phyloP scores from a whole-genome alignment of 1,140 invertebrate species.

The Aporrectodea caliginosa region DNA sequence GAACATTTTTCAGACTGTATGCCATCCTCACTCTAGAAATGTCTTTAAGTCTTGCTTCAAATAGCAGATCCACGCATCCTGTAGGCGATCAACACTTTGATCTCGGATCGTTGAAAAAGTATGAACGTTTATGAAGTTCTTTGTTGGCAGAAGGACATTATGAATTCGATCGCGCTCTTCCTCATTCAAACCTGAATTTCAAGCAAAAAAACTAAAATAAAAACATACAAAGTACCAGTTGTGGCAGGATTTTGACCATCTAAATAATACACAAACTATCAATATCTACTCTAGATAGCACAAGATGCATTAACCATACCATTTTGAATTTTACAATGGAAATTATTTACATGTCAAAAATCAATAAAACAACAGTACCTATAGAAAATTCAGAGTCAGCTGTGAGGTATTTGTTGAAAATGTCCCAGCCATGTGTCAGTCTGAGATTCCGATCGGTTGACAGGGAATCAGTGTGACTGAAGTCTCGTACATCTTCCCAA shows the following conservation, averaged over 20 bases:
- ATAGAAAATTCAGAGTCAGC: constrained; percentile 34
- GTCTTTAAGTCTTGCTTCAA: constrained; percentile 54
- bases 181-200: constrained; percentile 38
- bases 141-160: constrained; percentile 39
- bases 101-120: constrained; percentile 45
- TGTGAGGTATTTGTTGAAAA: constrained; percentile 51
- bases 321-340: no score
- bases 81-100: constrained; percentile 42
- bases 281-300: no score
- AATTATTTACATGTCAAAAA: no score
- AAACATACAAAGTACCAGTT: no score
- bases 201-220: no score
- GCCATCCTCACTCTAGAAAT: constrained; percentile 54
- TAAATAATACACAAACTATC: no score
- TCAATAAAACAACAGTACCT: no score
- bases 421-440: constrained; percentile 52
- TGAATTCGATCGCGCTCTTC: constrained; percentile 41
- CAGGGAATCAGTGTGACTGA: constrained; percentile 45
- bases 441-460: constrained; percentile 50
- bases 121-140: constrained; percentile 47
- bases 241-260: no score
- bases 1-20: no score
- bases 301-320: no score
- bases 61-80: constrained; percentile 49
- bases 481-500: constrained; percentile 53